Conservation (phyloP, 2,113 vertebrate species). For the Sinocyclocheilus maitianheensis region DNA sequence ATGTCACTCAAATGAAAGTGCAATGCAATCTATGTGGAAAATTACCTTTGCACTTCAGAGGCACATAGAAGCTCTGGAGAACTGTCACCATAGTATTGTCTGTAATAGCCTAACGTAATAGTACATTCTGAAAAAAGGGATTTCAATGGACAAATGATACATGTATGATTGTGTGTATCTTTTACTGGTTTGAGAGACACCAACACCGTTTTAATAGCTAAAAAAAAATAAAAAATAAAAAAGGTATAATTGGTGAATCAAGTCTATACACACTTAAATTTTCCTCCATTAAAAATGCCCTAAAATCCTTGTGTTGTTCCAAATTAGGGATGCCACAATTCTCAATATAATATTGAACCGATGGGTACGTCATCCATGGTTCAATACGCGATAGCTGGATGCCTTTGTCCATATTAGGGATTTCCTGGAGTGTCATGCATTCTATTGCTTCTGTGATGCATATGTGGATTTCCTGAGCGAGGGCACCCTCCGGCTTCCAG, state of each 20-base stretch:
- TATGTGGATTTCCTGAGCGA: too few species aligned
- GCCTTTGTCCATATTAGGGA: too few species aligned
- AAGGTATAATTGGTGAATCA: background rate
- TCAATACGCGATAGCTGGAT: too few species aligned
- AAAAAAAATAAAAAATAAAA: background rate
- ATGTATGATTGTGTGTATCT: background rate
- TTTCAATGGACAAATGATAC: background rate
- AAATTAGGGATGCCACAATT: too few species aligned
- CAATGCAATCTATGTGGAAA: conserved; percentile 59
- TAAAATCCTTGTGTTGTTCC: background rate
- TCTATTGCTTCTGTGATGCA: too few species aligned
- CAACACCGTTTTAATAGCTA: background rate
- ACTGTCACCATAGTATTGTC: conserved; percentile 4
- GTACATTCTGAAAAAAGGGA: background rate
- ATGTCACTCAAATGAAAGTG: conserved; percentile 63
- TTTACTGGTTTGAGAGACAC: background rate
- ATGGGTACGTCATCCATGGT: too few species aligned
- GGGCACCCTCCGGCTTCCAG: too few species aligned
- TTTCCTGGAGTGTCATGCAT: too few species aligned
- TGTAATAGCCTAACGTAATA: background rate
- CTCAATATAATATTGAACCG: too few species aligned
- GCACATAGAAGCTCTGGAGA: conserved; percentile 31
- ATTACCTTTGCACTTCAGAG: conserved; percentile 52
- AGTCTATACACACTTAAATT: background rate
- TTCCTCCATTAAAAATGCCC: background rate